phyloP scores from a whole-genome alignment of 2,888 invertebrate genomes.

The Leptarthrus brevirostris region DNA sequence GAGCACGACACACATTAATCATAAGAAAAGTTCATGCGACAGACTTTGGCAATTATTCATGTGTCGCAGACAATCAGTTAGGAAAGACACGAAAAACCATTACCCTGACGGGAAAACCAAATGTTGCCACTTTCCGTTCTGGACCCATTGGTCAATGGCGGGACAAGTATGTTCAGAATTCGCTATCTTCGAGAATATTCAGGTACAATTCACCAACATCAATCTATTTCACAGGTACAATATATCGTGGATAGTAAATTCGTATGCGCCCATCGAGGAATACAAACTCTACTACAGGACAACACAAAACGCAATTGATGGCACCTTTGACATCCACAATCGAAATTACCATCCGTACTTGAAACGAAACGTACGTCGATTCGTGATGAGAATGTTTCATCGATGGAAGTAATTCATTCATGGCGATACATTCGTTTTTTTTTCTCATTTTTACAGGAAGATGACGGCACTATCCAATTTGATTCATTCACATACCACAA shows the following conservation, averaged over 20 bases:
- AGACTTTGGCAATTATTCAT: slow-evolving; percentile 73
- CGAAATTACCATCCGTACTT: slow-evolving; percentile 48
- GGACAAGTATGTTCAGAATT: slow-evolving; percentile 61
- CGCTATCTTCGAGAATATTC: neutral
- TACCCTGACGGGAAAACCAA: slow-evolving; percentile 71
- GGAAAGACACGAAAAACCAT: slow-evolving; percentile 71
- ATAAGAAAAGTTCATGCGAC: slow-evolving; percentile 70
- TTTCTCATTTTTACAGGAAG: slow-evolving; percentile 40
- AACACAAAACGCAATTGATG: slow-evolving; percentile 42
- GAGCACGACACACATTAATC: slow-evolving; percentile 70
- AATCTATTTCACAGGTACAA: slow-evolving; percentile 65
- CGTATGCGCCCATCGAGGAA: slow-evolving; percentile 71
- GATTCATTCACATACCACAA: slow-evolving; percentile 48
- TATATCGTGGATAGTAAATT: slow-evolving; percentile 72
- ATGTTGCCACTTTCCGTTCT: slow-evolving; percentile 70
- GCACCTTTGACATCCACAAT: slow-evolving; percentile 28
- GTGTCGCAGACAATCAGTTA: slow-evolving; percentile 72
- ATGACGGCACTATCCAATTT: slow-evolving; percentile 36
- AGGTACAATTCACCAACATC: neutral
- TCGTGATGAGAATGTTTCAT: slow-evolving; percentile 1
- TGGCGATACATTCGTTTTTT: neutral
- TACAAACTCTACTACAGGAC: slow-evolving; percentile 69
- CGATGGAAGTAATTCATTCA: neutral
- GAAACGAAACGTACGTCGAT: slow-evolving; percentile 40
- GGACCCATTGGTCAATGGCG: slow-evolving; percentile 69